Conservation (phyloP, 2,797 vertebrate genomes). For the Spinus olivaceus region DNA sequence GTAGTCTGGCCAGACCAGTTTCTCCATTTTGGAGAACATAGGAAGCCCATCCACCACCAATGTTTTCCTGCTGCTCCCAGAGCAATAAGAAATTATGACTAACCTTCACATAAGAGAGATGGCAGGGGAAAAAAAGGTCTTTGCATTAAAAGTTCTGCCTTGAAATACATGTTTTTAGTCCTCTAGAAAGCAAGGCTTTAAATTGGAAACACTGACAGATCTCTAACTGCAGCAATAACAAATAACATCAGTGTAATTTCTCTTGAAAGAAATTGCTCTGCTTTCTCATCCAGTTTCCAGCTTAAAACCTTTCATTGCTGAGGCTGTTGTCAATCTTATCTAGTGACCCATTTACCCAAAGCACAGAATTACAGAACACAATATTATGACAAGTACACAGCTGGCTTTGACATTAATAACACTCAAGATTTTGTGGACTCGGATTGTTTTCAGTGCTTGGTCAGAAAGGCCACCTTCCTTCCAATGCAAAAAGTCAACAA, state of each 20-base stretch:
- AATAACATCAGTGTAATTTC: conserved; percentile 17
- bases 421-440: neutral
- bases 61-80: neutral
- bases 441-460: neutral
- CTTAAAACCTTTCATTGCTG: conserved; percentile 31
- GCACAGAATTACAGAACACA: conserved; percentile 25
- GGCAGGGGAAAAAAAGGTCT: neutral
- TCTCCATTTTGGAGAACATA: neutral
- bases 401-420: neutral
- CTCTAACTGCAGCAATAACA: neutral
- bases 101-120: neutral
- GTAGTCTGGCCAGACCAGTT: neutral
- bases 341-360: conserved; percentile 51
- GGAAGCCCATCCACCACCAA: neutral
- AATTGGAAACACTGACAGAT: neutral
- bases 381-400: neutral
- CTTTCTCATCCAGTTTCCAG: conserved; percentile 14
- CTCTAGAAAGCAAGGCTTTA: conserved; percentile 15
- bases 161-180: neutral
- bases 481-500: neutral
- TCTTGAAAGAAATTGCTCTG: conserved; percentile 7
- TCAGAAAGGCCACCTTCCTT: conserved; percentile 7
- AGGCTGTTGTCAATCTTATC: conserved; percentile 50
- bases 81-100: neutral
- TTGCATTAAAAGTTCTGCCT: neutral